These are phyloP conservation scores for Sturnira hondurensis DNA, from an alignment of 2,113 vertebrate genomes.

Conservation along the genomic window DNA sequence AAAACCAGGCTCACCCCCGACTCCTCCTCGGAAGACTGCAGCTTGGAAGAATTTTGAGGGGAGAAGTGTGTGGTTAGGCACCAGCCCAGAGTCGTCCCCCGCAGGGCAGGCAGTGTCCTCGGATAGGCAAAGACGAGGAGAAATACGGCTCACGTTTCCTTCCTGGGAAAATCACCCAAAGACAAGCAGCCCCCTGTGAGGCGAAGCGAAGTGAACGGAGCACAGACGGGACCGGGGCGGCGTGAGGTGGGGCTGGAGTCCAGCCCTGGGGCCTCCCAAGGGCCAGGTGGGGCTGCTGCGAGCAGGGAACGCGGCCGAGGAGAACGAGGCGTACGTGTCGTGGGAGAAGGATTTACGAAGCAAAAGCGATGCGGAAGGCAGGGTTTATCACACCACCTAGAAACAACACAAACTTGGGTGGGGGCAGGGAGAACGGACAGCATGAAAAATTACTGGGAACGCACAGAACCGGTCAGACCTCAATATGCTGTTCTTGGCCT, in stretches of 20 bases:
- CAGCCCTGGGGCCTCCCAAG: accelerated
- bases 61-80: background rate
- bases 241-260: too few species aligned
- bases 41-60: background rate
- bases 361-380: background rate
- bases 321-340: too few species aligned
- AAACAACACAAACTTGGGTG: background rate
- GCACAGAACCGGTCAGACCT: too few species aligned
- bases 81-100: background rate
- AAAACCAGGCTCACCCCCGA: background rate
- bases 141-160: accelerated
- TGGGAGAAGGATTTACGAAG: background rate
- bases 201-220: background rate
- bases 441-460: accelerated
- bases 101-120: background rate
- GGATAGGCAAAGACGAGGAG: background rate
- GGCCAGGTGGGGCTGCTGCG: accelerated
- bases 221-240: accelerated
- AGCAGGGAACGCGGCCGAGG: accelerated
- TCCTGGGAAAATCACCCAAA: background rate
- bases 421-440: background rate
- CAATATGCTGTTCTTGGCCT: background rate
- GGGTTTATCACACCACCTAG: background rate
- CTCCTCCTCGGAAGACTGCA: background rate
- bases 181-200: background rate